A percentile compares a stretch with the other conserved stretches of the same genome.
phyloP scores from a whole-genome alignment of 2,797 vertebrate species.

The Enteromius fasciolatus region DNA sequence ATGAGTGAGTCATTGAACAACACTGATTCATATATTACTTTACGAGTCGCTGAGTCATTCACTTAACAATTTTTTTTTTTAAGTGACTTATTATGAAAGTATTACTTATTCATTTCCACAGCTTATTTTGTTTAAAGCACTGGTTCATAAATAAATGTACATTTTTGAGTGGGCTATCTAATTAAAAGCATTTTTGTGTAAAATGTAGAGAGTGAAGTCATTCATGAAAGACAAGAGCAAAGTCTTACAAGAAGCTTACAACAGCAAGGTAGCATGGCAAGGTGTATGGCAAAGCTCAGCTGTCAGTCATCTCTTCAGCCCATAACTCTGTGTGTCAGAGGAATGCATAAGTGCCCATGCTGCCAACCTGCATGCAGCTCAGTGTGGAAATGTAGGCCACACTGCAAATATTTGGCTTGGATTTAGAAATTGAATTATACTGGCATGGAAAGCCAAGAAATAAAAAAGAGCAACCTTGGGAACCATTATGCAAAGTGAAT shows the following conservation, averaged over 20 bases:
- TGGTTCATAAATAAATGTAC: neutral
- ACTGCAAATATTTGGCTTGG: slow-evolving; percentile 82
- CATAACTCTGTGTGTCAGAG: slow-evolving; percentile 26
- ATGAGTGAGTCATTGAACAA: neutral
- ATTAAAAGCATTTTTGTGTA: neutral
- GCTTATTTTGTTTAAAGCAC: neutral
- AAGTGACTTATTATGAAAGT: neutral
- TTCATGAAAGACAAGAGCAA: neutral
- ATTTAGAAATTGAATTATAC: slow-evolving; percentile 79
- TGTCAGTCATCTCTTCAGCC: slow-evolving; percentile 34
- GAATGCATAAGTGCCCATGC: slow-evolving; percentile 41
- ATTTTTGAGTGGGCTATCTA: neutral
- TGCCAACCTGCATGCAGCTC: slow-evolving; percentile 67
- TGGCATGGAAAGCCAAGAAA: slow-evolving; percentile 74
- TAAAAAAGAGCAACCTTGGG: slow-evolving; percentile 77
- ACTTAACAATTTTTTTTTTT: neutral
- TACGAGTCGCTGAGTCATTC: neutral
- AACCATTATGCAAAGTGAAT: slow-evolving; percentile 80
- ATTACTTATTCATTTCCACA: neutral
- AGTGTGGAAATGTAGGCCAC: slow-evolving; percentile 77
- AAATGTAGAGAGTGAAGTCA: neutral
- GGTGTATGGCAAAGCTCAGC: slow-evolving; percentile 28
- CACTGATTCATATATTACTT: neutral
- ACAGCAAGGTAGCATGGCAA: neutral
- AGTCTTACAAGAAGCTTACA: slow-evolving; percentile 18